These are phyloP conservation scores for Trigoniulus corallinus DNA, from an alignment of 1,140 invertebrate genomes.

Conservation along the genomic window DNA sequence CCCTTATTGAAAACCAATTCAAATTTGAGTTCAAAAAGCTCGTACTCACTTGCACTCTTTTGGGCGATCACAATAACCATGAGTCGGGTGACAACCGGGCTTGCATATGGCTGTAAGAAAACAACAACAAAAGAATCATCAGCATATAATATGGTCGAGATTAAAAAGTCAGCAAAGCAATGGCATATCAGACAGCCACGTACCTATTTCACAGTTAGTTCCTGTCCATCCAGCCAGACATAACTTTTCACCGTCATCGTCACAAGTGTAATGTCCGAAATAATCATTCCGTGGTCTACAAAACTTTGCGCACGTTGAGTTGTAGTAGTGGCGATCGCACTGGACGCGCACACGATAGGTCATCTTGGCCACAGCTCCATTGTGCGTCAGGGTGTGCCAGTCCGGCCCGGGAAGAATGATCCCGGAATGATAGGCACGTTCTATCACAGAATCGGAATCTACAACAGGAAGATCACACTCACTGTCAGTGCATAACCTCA, in stretches of 20 bases:
- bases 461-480: too few species aligned
- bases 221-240: conserved; percentile 35
- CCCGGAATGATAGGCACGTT: conserved; percentile 72
- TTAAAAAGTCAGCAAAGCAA: too few species aligned
- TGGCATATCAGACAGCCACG: background rate
- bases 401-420: conserved; percentile 70
- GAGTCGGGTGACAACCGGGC: conserved; percentile 66
- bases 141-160: background rate
- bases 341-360: conserved; percentile 28
- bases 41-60: conserved; percentile 70
- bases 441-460: conserved; percentile 54
- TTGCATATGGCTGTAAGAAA: conserved; percentile 63
- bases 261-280: conserved; percentile 32
- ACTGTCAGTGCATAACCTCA: too few species aligned
- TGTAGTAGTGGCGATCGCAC: conserved; percentile 29
- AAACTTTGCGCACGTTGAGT: conserved; percentile 29
- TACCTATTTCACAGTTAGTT: conserved; percentile 30
- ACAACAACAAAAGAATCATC: background rate
- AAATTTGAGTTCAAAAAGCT: too few species aligned
- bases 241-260: conserved; percentile 18
- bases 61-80: conserved; percentile 71
- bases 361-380: conserved; percentile 25
- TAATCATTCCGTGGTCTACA: conserved; percentile 20
- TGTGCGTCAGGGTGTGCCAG: conserved; percentile 75
- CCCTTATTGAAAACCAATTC: too few species aligned